Percentiles rank a stretch among this genome's conserved stretches.
phyloP scores from a whole-genome alignment of 2,888 invertebrate species.

The Dione vanillae region DNA sequence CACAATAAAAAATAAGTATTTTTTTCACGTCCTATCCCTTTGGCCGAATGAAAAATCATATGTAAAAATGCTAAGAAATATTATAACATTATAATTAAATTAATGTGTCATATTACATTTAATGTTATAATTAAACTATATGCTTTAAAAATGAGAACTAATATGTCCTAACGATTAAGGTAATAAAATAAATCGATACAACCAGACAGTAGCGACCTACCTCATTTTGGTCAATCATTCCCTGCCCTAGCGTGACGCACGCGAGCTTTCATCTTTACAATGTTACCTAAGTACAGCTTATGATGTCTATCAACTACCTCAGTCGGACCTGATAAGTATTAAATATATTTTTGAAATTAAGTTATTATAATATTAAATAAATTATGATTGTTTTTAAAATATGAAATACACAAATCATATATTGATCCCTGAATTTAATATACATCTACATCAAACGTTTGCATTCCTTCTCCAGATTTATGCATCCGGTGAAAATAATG shows the following conservation, averaged over 20 bases:
- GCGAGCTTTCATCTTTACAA: constrained; percentile 46
- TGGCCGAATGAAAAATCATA: too few relatives aligned
- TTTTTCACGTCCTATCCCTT: too few relatives aligned
- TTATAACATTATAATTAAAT: too few relatives aligned
- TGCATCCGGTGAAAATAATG: constrained; percentile 46
- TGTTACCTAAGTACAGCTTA: constrained; percentile 27
- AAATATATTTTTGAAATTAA: too few relatives aligned
- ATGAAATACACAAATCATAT: not conserved
- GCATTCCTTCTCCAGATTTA: constrained; percentile 42
- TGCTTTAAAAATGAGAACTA: too few relatives aligned
- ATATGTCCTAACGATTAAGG: too few relatives aligned
- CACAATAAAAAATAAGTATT: too few relatives aligned
- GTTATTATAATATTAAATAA: too few relatives aligned
- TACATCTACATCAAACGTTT: constrained; percentile 30
- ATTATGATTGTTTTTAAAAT: not conserved
- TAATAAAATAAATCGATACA: constrained; percentile 19
- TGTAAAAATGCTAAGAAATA: too few relatives aligned
- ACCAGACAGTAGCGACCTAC: constrained; percentile 38
- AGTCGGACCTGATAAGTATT: not conserved
- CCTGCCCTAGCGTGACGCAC: constrained; percentile 65
- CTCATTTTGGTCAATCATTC: constrained; percentile 57
- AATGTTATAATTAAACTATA: not conserved
- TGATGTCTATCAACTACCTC: constrained; percentile 23
- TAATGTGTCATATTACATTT: too few relatives aligned
- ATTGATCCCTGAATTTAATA: not conserved